A percentile compares a stretch with the other conserved stretches of the same genome.
phyloP scores from a whole-genome alignment of 2,888 invertebrate species.

The Synanthedon vespiformis region DNA sequence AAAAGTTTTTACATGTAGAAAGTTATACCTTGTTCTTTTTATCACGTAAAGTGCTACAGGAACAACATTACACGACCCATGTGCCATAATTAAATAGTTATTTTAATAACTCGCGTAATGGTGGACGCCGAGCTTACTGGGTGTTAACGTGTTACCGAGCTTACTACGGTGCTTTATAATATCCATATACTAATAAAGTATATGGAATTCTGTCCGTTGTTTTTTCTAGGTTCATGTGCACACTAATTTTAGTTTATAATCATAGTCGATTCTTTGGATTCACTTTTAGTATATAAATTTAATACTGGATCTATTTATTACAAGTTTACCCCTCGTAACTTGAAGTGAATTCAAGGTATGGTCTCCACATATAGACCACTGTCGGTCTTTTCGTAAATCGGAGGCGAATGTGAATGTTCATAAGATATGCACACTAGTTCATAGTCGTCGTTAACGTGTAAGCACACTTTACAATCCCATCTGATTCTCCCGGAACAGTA shows the following conservation, averaged over 20 bases:
- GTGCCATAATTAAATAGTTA: no score
- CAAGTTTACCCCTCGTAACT: neutral
- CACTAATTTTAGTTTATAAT: conserved; percentile 6
- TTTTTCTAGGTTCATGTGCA: neutral
- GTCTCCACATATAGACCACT: conserved; percentile 45
- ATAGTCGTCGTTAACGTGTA: conserved; percentile 60
- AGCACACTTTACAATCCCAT: conserved; percentile 50
- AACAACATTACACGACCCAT: no score
- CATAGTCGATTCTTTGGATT: neutral
- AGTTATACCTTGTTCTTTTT: no score
- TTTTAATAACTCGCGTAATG: no score
- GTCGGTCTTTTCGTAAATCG: conserved; percentile 41
- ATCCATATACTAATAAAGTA: no score
- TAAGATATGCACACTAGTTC: conserved; percentile 53
- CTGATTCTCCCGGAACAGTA: conserved; percentile 49
- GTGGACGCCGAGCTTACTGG: no score
- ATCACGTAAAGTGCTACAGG: no score
- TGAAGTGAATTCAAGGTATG: conserved; percentile 4
- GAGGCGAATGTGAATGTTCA: conserved; percentile 47
- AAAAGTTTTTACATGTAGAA: no score
- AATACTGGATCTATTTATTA: neutral
- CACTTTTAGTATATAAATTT: neutral
- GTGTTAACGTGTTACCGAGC: no score
- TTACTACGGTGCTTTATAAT: no score
- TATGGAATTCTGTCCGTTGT: no score